Base-by-base conservation (phyloP, 2,888 invertebrate genomes). In the Ennomos erosarius region DNA sequence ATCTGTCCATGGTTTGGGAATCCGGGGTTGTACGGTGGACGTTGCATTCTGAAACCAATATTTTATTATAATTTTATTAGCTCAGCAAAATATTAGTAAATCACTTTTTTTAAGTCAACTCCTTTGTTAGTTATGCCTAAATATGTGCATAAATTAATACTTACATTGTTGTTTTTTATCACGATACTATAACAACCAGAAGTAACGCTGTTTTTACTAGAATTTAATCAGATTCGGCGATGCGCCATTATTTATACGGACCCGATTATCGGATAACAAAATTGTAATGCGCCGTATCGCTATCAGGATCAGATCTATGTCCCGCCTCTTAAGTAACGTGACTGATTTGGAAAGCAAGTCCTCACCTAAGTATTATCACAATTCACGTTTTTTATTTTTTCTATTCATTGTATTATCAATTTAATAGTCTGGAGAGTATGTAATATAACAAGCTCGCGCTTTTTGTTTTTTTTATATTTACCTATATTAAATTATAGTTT, bases 41-140 rank as follows among this genome's bases (percentile, higher is more conserved):
- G 85, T 62, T 88, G 86, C 88, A 90, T 89, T 75, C 88, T 90
- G 73, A 10, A 70, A 81, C 5, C 0, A n/a, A 10, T 12, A 43
- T 26, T 6, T 6, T 26, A 0, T 26, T 26, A 26, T 26, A 26
- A 26, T 26, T 5, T 26, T 26, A 26, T 26, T 26, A 6, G 6
- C 1, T 26, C 0, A 6, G 3, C 26, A 6, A 26, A 26, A 26
- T 26, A 26, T 4, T 6, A 26, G 26, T 26, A 0, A 26, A 26
- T 26, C 26, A 26, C 26, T 26, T 26, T 26, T 26, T 26, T 26
- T 16, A 16, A 16, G 3, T 16, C 3, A 3, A 16, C 1, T 16
- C 1, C 16, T 16, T 26, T 26, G 1, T 26, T 26, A 26, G 6
- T 26, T 26, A 6, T 26, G 5, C 6, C 3, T 6, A 6, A 6